phyloP scores from a whole-genome alignment of 2,888 invertebrate species.

The Sisyra terminalis region DNA sequence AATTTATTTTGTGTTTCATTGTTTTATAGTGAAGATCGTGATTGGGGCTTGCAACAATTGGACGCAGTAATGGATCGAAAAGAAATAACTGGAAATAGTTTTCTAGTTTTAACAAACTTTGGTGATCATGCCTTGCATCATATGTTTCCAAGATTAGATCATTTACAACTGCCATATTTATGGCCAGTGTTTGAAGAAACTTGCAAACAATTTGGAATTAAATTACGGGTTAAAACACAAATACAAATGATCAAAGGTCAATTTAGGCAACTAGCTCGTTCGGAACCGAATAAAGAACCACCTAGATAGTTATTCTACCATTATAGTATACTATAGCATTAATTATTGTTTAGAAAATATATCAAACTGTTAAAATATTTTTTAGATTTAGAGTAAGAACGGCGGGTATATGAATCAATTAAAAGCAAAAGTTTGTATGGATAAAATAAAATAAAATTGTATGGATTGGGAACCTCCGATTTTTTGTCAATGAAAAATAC shows the following conservation, averaged over 20 bases:
- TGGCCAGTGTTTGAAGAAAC: slow-evolving; percentile 44
- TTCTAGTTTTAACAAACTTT: slow-evolving; percentile 52
- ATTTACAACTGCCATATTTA: slow-evolving; percentile 47
- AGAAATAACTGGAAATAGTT: slow-evolving; percentile 46
- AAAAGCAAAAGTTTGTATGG: too few relatives aligned
- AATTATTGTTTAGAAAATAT: too few relatives aligned
- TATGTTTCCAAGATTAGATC: slow-evolving; percentile 65
- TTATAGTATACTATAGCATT: too few relatives aligned
- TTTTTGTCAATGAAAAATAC: too few relatives aligned
- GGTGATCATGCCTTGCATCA: slow-evolving; percentile 70
- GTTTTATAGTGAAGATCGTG: slow-evolving; percentile 33
- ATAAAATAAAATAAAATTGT: too few relatives aligned
- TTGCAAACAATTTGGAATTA: slow-evolving; percentile 42
- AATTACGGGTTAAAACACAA: slow-evolving; percentile 30
- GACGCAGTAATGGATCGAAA: slow-evolving; percentile 56
- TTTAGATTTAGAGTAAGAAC: too few relatives aligned
- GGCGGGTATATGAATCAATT: too few relatives aligned
- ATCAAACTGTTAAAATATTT: too few relatives aligned
- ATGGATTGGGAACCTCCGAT: too few relatives aligned
- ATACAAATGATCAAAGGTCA: slow-evolving; percentile 49
- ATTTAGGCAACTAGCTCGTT: slow-evolving; percentile 39
- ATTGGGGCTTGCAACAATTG: slow-evolving; percentile 66
- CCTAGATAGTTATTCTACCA: too few relatives aligned
- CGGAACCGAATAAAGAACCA: slow-evolving; percentile 23
- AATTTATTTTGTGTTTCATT: too few relatives aligned